These are phyloP conservation scores for Rafetus swinhoei DNA, from an alignment of 2,113 vertebrate genomes.

Conservation along the genomic window DNA sequence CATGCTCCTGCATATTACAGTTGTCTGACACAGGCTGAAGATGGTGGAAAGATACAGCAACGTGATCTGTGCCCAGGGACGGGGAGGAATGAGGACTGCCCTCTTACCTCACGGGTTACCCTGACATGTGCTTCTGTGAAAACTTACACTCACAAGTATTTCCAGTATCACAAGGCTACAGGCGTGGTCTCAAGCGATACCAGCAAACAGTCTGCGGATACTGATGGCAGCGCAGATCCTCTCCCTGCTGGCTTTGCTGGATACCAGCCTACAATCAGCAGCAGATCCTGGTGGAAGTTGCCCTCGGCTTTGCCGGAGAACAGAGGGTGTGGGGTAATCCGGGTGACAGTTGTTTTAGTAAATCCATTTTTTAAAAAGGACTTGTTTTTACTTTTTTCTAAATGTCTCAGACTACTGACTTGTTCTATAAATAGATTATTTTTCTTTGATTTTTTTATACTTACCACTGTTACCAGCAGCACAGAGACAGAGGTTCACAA, in stretches of 20 bases:
- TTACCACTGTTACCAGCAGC: conserved; percentile 87
- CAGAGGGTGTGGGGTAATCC: conserved; percentile 72
- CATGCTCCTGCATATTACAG: conserved; percentile 50
- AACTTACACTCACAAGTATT: conserved; percentile 71
- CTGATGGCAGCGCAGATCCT: conserved; percentile 50
- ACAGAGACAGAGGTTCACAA: conserved; percentile 80
- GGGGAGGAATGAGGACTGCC: conserved; percentile 67
- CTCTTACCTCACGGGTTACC: conserved; percentile 73
- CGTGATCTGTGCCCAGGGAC: conserved; percentile 53
- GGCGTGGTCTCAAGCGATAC: conserved; percentile 73
- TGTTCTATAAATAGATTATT: conserved; percentile 89
- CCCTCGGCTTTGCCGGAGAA: conserved; percentile 71
- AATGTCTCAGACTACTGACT: conserved; percentile 88
- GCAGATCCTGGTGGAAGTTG: conserved; percentile 42
- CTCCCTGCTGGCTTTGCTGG: conserved; percentile 67
- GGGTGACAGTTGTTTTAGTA: conserved; percentile 84
- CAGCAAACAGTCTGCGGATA: conserved; percentile 67
- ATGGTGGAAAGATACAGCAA: conserved; percentile 63
- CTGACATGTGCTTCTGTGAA: conserved; percentile 72
- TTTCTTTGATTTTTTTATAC: conserved; percentile 86
- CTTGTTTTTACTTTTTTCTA: conserved; percentile 90
- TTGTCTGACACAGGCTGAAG: conserved; percentile 52
- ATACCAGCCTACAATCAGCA: conserved; percentile 52
- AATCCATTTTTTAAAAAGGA: conserved; percentile 85
- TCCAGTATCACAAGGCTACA: conserved; percentile 71